A percentile compares a stretch with the other conserved stretches of the same genome.
phyloP scores from a whole-genome alignment of 2,888 invertebrate species.

The Epinotia demarniana region DNA sequence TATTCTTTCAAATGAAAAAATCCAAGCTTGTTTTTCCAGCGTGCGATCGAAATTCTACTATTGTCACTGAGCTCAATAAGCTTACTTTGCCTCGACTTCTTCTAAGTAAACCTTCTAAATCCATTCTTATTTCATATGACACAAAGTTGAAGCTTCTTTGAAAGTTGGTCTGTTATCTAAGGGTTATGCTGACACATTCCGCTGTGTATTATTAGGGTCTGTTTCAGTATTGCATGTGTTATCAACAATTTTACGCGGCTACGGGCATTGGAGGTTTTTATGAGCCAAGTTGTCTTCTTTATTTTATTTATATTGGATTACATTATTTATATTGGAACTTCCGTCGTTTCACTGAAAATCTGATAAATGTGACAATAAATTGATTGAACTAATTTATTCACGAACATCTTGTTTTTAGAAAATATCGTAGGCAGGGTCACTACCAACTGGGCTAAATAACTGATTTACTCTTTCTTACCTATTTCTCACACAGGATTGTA shows the following conservation, averaged over 20 bases:
- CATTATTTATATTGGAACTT: constrained; percentile 63
- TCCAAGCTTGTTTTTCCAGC: constrained; percentile 46
- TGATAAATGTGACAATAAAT: neutral
- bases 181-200: constrained; percentile 64
- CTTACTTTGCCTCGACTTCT: constrained; percentile 44
- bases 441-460: too few species aligned
- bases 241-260: constrained; percentile 54
- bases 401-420: neutral
- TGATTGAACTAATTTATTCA: neutral
- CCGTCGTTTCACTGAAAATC: constrained; percentile 22
- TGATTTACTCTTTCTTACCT: too few species aligned
- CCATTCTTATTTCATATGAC: neutral
- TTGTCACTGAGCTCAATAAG: constrained; percentile 52
- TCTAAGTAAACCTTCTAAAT: neutral
- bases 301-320: too few species aligned
- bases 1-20: constrained; percentile 51
- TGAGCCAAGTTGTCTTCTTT: constrained; percentile 51
- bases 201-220: constrained; percentile 58
- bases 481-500: too few species aligned
- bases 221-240: constrained; percentile 60
- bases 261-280: constrained; percentile 57
- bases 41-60: constrained; percentile 58
- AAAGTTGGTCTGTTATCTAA: constrained; percentile 45
- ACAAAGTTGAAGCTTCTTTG: constrained; percentile 47
- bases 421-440: too few species aligned